Evolutionary conservation across 1,140 invertebrate species (phyloP).

Genomic region (Nasonia vitripennis): DNA sequence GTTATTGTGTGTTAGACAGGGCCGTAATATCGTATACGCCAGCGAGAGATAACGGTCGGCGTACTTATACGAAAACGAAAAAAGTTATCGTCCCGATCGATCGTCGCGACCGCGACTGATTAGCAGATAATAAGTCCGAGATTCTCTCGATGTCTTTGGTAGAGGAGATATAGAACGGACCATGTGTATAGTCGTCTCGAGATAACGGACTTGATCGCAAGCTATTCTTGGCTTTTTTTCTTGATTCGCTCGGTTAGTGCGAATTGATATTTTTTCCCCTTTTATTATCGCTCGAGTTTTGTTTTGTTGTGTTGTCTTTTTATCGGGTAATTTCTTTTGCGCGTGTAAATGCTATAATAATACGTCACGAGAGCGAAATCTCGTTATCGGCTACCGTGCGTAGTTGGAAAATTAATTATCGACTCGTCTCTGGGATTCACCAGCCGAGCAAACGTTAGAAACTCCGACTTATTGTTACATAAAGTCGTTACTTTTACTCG

Average conservation of each 20-base stretch:
- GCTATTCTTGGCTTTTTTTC: conserved; percentile 12
- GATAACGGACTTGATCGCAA: neutral
- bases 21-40: too few relatives aligned
- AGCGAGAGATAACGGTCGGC: neutral
- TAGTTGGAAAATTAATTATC: neutral
- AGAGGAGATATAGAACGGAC: neutral
- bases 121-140: neutral
- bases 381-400: neutral
- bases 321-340: too few relatives aligned
- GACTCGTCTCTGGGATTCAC: neutral
- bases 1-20: too few relatives aligned
- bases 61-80: neutral
- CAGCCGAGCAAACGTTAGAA: neutral
- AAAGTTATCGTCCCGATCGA: neutral
- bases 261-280: neutral
- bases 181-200: neutral
- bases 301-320: too few relatives aligned
- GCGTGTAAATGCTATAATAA: too few relatives aligned
- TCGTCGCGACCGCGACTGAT: neutral
- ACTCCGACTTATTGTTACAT: neutral
- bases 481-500: neutral
- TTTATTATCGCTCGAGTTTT: neutral
- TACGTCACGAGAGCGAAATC: neutral
- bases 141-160: neutral
- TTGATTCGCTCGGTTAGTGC: neutral